These are phyloP conservation scores for Empidonax traillii DNA, from an alignment of 2,113 vertebrate species.

Conservation along the genomic window DNA sequence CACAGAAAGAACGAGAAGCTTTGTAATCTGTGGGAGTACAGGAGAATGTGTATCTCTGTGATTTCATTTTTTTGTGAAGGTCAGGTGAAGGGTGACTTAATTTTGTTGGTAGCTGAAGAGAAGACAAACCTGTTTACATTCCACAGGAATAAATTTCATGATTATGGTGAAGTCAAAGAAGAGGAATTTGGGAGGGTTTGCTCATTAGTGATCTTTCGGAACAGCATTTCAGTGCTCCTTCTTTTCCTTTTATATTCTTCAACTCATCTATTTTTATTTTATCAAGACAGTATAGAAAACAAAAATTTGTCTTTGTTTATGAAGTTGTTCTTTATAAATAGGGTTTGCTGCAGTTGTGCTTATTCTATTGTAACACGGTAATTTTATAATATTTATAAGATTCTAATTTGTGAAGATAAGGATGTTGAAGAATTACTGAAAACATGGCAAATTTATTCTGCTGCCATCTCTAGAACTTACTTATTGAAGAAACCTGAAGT, in stretches of 20 bases:
- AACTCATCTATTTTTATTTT: not conserved
- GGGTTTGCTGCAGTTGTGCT: not conserved
- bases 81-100: not conserved
- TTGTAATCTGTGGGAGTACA: not conserved
- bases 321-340: not conserved
- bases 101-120: not conserved
- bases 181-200: slow-evolving; percentile 5
- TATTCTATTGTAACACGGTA: not conserved
- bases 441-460: not conserved
- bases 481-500: not conserved
- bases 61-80: not conserved
- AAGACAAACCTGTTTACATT: slow-evolving; percentile 38
- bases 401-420: not conserved
- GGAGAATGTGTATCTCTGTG: not conserved
- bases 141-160: not conserved
- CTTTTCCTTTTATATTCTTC: not conserved
- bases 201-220: not conserved
- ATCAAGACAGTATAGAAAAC: not conserved
- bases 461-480: not conserved
- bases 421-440: not conserved
- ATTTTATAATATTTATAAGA: not conserved
- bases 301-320: not conserved
- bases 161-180: slow-evolving; percentile 7
- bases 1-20: not conserved
- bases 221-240: not conserved